These are phyloP conservation scores for Synaphobranchus kaupii DNA, from an alignment of 2,797 vertebrate genomes.

Conservation along the genomic window DNA sequence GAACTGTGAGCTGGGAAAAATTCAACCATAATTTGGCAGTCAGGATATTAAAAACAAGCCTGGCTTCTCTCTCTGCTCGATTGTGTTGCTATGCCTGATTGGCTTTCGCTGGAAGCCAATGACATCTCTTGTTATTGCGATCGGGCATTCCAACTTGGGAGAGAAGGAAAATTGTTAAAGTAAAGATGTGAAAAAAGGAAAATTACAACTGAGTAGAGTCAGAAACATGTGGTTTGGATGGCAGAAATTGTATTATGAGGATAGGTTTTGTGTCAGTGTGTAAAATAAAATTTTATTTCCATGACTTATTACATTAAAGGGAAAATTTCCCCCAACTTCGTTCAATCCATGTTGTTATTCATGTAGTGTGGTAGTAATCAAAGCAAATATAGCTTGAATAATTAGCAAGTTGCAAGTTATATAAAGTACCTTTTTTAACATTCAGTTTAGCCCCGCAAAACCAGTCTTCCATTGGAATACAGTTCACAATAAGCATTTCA, in stretches of 20 bases:
- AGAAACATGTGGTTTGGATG: not conserved
- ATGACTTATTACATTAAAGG: not conserved
- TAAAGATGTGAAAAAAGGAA: not conserved
- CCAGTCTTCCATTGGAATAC: not conserved
- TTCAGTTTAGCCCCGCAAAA: not conserved
- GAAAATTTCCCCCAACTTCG: not conserved
- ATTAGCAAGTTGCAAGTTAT: not conserved
- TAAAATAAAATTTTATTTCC: not conserved
- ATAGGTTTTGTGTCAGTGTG: not conserved
- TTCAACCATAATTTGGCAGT: not conserved
- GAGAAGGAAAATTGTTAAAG: not conserved
- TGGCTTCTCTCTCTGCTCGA: not conserved
- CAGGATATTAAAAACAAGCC: not conserved
- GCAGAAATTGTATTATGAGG: not conserved
- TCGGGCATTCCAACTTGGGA: not conserved
- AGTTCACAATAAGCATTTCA: not conserved
- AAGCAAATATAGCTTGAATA: too few relatives aligned
- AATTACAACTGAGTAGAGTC: not conserved
- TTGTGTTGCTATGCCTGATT: not conserved
- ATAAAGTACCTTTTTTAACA: not conserved
- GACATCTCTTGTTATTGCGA: not conserved
- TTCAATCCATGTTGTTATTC: too few relatives aligned
- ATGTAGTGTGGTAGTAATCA: too few relatives aligned
- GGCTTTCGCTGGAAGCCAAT: not conserved
- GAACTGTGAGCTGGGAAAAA: not conserved